These are phyloP conservation scores for Pygocentrus nattereri DNA, from an alignment of 2,797 vertebrate species.

Conservation along the genomic window DNA sequence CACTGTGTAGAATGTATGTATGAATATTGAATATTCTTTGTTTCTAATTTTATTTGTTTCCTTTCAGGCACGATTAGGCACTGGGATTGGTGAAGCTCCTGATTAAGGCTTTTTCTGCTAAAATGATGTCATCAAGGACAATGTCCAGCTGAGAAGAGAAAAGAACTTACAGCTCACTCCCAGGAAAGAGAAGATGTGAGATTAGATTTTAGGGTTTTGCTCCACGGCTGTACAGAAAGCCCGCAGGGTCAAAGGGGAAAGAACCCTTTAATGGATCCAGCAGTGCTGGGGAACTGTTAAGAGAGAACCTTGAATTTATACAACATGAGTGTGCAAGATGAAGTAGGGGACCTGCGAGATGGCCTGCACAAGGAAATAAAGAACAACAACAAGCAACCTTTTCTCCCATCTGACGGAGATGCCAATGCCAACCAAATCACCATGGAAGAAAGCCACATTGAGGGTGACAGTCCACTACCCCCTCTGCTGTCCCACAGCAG, in stretches of 20 bases:
- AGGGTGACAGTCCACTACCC: constrained; percentile 73
- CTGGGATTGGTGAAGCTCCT: constrained; percentile 22
- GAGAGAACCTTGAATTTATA: constrained; percentile 42
- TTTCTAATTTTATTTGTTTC: constrained; percentile 35
- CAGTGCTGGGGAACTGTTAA: constrained; percentile 64
- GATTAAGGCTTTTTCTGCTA: constrained; percentile 20
- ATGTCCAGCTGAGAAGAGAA: constrained; percentile 32
- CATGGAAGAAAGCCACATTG: constrained; percentile 69
- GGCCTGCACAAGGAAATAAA: constrained; percentile 79
- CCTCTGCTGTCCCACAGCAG: constrained; percentile 76
- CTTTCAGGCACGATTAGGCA: constrained; percentile 23
- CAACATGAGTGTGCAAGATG: constrained; percentile 76
- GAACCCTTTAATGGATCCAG: constrained; percentile 72
- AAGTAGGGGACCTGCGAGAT: constrained; percentile 73
- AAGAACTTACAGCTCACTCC: constrained; percentile 26
- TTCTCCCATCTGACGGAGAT: constrained; percentile 79
- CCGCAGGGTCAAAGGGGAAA: constrained; percentile 16
- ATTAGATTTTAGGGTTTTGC: constrained; percentile 59
- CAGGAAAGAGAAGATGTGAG: constrained; percentile 63
- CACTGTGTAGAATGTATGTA: neutral
- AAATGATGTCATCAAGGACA: constrained; percentile 48
- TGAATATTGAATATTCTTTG: neutral
- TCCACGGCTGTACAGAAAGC: constrained; percentile 53
- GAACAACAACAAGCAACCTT: constrained; percentile 83
- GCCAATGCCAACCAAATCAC: constrained; percentile 89